Base-by-base conservation (phyloP, 2,113 vertebrate species). In the Plecotus auritus region DNA sequence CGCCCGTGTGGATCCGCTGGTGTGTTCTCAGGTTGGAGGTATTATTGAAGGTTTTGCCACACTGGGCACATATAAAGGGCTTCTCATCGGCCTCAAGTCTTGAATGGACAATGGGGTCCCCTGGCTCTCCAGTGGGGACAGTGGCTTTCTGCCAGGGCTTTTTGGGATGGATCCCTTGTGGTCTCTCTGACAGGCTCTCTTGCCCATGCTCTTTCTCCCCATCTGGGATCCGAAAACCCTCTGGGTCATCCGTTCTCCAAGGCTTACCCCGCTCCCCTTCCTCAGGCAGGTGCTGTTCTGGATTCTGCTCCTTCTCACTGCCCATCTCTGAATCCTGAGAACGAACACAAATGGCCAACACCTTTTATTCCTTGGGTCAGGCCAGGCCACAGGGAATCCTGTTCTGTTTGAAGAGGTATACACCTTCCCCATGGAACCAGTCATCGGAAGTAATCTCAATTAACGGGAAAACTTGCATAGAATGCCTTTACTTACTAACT, bases 41-140 rank as follows among this genome's bases (percentile, higher is more conserved):
- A 1, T 97, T 97, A 28, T 95, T 42, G 47, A 98, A 98, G 82
- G 84, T 91, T 81, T 98, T 98, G 74, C 97, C 95, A 20, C 97
- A 98, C 85, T 97, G 96, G 37, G 47, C 49, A 93, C 97, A 98
- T 7, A 76, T 14, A 54, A 97, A 98, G 49, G 96, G 94, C 81
- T 95, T 98, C 84, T 94, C 95, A 0, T 87, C 81, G 1, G 47
- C 67, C 93, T 84, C 88, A 0, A 59, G 85, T 64, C 64, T 95
- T 61, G 74, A 64, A 45, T 32, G 93, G 9, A n/a, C 59, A 47
- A 40, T 16, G 56, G 18, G 64, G 66, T 47, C 59, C 83, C 64
- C 51, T 0, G 93, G 90, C 40, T 95, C 59, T 54, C 26, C 32
- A 42, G 89, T 40, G 8, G 51, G 81, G 23, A 30, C 81, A 47